A percentile compares a stretch with the other conserved stretches of the same genome.
Evolutionary conservation across 2,888 invertebrate genomes (phyloP).

Genomic region (Petrolisthes manimaculis): DNA sequence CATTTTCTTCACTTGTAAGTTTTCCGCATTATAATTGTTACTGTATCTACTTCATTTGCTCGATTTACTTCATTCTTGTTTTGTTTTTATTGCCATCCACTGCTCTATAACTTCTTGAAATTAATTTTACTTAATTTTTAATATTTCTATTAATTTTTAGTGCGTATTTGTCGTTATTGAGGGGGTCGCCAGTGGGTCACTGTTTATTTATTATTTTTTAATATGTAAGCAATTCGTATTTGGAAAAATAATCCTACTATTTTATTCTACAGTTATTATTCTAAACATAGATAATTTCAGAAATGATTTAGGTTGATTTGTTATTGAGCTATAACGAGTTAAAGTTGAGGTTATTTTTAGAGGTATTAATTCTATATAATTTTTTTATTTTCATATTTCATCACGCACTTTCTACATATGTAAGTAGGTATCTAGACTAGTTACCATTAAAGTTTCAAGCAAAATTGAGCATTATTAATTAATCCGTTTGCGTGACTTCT

Average conservation of each 20-base stretch:
- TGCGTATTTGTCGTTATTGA: background rate
- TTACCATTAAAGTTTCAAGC: background rate
- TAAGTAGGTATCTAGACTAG: background rate
- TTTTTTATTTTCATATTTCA: constrained; percentile 15
- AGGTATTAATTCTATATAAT: background rate
- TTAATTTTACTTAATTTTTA: background rate
- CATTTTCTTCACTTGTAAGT: constrained; percentile 11
- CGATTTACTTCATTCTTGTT: constrained; percentile 14
- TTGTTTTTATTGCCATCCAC: background rate
- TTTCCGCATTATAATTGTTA: constrained; percentile 6
- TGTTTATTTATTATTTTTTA: background rate
- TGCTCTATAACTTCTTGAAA: too few species aligned
- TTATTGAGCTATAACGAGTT: background rate
- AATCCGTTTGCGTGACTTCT: too few species aligned
- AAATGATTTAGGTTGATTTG: constrained; percentile 5
- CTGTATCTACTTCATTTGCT: background rate
- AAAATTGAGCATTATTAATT: background rate
- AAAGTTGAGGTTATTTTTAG: constrained; percentile 2
- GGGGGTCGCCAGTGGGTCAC: background rate
- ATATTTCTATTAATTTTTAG: background rate
- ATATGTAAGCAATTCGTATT: background rate
- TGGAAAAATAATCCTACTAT: background rate
- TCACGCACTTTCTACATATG: background rate
- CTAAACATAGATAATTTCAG: background rate
- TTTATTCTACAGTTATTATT: background rate